These are phyloP conservation scores for Hormaphis cornu DNA, from an alignment of 1,140 invertebrate genomes.

Conservation along the genomic window DNA sequence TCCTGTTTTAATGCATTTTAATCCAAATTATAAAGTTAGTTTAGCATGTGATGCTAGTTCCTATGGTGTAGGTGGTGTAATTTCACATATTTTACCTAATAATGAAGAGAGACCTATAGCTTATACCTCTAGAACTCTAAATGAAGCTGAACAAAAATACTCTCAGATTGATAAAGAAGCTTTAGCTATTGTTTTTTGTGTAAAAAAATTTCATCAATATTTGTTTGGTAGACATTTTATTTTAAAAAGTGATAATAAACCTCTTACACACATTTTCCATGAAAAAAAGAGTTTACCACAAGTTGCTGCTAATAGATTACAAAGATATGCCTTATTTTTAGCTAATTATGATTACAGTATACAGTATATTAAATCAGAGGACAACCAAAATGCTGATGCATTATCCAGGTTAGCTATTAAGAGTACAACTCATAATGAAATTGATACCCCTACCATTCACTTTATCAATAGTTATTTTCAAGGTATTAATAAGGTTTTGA, in stretches of 20 bases:
- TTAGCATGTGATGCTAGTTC: slow-evolving; percentile 40
- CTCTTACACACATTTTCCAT: slow-evolving; percentile 27
- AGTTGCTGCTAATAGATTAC: not conserved
- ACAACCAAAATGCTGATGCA: slow-evolving; percentile 23
- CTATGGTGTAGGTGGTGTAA: slow-evolving; percentile 40
- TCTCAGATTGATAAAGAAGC: slow-evolving; percentile 45
- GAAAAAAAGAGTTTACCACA: slow-evolving; percentile 39
- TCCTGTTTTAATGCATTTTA: slow-evolving; percentile 38
- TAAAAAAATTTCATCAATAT: slow-evolving; percentile 42
- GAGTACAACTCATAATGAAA: not conserved
- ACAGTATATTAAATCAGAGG: slow-evolving; percentile 12
- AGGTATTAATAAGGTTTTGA: not conserved
- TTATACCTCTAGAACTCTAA: slow-evolving; percentile 41
- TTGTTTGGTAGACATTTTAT: slow-evolving; percentile 31
- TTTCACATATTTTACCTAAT: slow-evolving; percentile 39
- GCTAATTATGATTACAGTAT: slow-evolving; percentile 25
- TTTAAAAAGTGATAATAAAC: slow-evolving; percentile 25
- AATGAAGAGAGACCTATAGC: slow-evolving; percentile 40
- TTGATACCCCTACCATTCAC: slow-evolving; percentile 7
- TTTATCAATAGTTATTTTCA: not conserved
- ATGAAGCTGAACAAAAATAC: slow-evolving; percentile 39
- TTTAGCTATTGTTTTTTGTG: slow-evolving; percentile 42
- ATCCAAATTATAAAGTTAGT: slow-evolving; percentile 37
- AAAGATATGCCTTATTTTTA: slow-evolving; percentile 25
- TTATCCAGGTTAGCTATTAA: slow-evolving; percentile 15